A percentile compares a stretch with the other conserved stretches of the same genome.
These are phyloP conservation scores for Vulpes vulpes DNA, from an alignment of 2,113 vertebrate genomes.

Conservation along the genomic window DNA sequence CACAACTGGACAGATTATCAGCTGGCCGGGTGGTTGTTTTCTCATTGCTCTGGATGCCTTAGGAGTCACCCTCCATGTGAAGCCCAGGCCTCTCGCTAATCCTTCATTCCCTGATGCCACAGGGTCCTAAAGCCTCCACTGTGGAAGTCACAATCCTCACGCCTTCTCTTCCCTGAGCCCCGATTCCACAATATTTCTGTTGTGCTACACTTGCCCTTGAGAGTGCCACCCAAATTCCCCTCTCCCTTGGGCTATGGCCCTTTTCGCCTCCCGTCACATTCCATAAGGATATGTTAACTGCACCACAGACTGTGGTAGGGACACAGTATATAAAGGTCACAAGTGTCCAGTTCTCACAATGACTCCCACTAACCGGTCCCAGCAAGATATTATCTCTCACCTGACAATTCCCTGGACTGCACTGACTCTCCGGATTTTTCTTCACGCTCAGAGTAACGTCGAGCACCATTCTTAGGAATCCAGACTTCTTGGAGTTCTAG, in stretches of 20 bases:
- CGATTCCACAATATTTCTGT: not conserved
- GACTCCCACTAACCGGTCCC: not conserved
- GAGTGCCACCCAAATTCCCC: not conserved
- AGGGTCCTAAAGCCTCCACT: not conserved
- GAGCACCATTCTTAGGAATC: slow-evolving; percentile 87
- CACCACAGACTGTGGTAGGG: not conserved
- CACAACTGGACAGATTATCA: not conserved
- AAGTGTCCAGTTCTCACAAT: not conserved
- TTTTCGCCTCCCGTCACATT: not conserved
- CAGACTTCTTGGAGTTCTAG: slow-evolving; percentile 85
- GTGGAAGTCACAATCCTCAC: not conserved
- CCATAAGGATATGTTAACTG: not conserved
- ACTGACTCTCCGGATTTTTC: slow-evolving; percentile 87
- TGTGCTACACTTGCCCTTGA: not conserved
- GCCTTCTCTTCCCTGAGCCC: not conserved
- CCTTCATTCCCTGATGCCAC: not conserved
- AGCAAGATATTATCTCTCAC: slow-evolving; percentile 69
- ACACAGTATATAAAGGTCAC: not conserved
- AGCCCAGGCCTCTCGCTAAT: not conserved
- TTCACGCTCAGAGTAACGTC: slow-evolving; percentile 89
- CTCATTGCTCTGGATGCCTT: not conserved
- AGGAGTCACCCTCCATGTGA: not conserved
- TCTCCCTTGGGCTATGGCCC: not conserved
- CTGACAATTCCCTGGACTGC: slow-evolving; percentile 86
- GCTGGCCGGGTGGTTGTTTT: not conserved